phyloP scores from a whole-genome alignment of 2,888 invertebrate species.

The Cryptocephalus moraei region DNA sequence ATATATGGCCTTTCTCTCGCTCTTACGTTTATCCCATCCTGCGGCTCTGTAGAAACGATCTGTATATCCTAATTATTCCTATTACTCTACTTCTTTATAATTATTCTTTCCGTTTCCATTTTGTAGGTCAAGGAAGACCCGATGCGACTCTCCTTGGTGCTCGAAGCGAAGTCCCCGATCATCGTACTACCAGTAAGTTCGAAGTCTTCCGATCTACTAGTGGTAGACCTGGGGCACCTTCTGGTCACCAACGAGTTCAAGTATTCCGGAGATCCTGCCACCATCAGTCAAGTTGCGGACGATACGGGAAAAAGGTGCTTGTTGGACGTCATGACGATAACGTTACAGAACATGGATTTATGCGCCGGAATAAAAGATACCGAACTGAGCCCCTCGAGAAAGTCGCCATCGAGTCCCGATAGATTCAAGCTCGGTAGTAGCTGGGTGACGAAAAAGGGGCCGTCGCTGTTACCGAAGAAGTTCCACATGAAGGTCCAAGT shows the following conservation, averaged over 20 bases:
- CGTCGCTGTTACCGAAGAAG: conserved; percentile 70
- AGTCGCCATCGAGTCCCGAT: conserved; percentile 11
- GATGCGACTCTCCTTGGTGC: conserved; percentile 45
- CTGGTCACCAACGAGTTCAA: conserved; percentile 68
- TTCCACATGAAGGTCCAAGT: conserved; percentile 71
- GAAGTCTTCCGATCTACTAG: conserved; percentile 63
- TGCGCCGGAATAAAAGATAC: conserved; percentile 47
- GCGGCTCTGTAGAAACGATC: too few relatives aligned
- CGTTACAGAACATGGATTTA: conserved; percentile 66
- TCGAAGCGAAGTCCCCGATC: conserved; percentile 68
- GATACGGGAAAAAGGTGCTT: conserved; percentile 45
- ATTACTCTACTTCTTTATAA: too few relatives aligned
- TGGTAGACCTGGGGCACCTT: conserved; percentile 71
- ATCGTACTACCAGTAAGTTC: conserved; percentile 81
- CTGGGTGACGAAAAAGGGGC: conserved; percentile 45
- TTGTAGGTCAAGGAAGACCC: conserved; percentile 32
- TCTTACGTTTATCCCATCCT: too few relatives aligned
- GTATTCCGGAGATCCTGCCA: conserved; percentile 46
- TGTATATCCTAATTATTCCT: too few relatives aligned
- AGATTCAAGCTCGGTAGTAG: conserved; percentile 41
- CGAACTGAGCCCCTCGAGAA: conserved; percentile 18
- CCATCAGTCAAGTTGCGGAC: conserved; percentile 38
- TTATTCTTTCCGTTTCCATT: background rate
- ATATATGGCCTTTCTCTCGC: too few relatives aligned
- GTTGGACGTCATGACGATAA: conserved; percentile 64